phyloP scores from a whole-genome alignment of 2,888 invertebrate genomes.

The Geotrupes spiniger region DNA sequence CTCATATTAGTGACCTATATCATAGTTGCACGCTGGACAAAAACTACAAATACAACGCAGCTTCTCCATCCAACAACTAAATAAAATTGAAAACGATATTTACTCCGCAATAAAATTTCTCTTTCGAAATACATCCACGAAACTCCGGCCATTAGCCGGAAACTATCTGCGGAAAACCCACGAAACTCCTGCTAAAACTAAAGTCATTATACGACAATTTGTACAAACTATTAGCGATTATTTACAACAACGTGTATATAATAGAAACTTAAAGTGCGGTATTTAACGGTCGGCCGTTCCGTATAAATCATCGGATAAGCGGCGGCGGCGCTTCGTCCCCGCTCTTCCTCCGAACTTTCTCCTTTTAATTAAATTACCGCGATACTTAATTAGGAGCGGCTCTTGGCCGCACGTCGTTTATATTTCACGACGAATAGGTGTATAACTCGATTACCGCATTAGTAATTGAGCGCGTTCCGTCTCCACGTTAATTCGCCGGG shows the following conservation, averaged over 20 bases:
- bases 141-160: neutral
- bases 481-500: no score
- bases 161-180: neutral
- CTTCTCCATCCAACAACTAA: no score
- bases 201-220: conserved; percentile 37
- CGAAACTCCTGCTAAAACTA: conserved; percentile 24
- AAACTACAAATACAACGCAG: no score
- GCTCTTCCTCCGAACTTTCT: conserved; percentile 36
- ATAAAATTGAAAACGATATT: no score
- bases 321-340: conserved; percentile 28
- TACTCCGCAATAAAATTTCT: no score
- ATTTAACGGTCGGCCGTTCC: conserved; percentile 40
- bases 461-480: no score
- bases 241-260: conserved; percentile 38
- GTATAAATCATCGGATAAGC: conserved; percentile 43
- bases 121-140: no score
- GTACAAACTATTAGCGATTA: conserved; percentile 37
- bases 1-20: no score
- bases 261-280: conserved; percentile 37
- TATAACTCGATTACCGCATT: neutral
- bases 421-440: conserved; percentile 13
- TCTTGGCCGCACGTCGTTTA: conserved; percentile 34
- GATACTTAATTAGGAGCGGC: conserved; percentile 41
- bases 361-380: conserved; percentile 44
- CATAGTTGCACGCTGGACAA: no score